phyloP scores from a whole-genome alignment of 1,140 invertebrate species.

The Ectropis grisescens region DNA sequence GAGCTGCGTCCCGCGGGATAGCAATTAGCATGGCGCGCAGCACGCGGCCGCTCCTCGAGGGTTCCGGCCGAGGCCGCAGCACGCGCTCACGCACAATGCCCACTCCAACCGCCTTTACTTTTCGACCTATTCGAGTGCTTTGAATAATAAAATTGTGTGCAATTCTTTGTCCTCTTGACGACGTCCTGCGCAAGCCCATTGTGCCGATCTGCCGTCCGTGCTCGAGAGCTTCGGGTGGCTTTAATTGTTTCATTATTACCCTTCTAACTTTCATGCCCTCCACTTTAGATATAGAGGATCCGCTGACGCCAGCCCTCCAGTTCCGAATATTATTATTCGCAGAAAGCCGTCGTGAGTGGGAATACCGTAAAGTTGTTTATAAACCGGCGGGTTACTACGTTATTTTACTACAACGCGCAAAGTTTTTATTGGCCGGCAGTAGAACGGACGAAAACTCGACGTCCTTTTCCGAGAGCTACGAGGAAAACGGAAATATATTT shows the following conservation, averaged over 20 bases:
- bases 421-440: too few relatives aligned
- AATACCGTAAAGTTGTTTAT: too few relatives aligned
- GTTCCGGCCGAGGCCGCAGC: conserved; percentile 23
- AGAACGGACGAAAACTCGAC: too few relatives aligned
- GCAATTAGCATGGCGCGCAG: conserved; percentile 19
- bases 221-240: conserved; percentile 16
- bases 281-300: conserved; percentile 3
- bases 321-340: too few relatives aligned
- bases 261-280: conserved; percentile 10
- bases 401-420: too few relatives aligned
- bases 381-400: too few relatives aligned
- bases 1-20: conserved; percentile 5
- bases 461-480: neutral
- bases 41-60: conserved; percentile 17
- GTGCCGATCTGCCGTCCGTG: conserved; percentile 17
- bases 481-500: conserved; percentile 8
- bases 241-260: conserved; percentile 22
- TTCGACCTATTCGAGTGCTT: conserved; percentile 30
- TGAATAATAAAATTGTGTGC: conserved; percentile 32
- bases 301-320: conserved; percentile 9
- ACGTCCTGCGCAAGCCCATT: conserved; percentile 16
- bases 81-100: conserved; percentile 35
- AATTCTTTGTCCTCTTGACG: conserved; percentile 20
- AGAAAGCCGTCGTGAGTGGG: too few relatives aligned
- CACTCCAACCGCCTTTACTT: conserved; percentile 34